These are phyloP conservation scores for Chrysogorgia sp. DNA, from an alignment of 92 coral and sea anemone species.

Conservation along the genomic window DNA sequence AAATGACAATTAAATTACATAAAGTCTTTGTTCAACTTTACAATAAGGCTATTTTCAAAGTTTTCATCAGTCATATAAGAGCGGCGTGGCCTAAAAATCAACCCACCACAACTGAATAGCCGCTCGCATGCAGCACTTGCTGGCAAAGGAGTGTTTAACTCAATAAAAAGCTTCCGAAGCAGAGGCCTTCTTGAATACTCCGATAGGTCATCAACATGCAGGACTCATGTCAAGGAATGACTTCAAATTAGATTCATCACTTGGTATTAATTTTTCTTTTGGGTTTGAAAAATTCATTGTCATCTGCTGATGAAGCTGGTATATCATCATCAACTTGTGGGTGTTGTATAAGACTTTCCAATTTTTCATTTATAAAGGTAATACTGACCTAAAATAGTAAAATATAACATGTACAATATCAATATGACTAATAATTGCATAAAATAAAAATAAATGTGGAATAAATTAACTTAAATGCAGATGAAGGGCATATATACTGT, in stretches of 20 bases:
- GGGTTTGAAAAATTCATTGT: slow-evolving; percentile 5
- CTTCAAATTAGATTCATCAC: slow-evolving; percentile 15
- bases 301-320: slow-evolving; percentile 8
- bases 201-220: neutral
- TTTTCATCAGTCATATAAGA: slow-evolving; percentile 3
- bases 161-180: slow-evolving; percentile 23
- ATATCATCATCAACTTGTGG: neutral
- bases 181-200: slow-evolving; percentile 33
- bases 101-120: slow-evolving; percentile 21
- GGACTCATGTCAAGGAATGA: slow-evolving; percentile 25
- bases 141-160: slow-evolving; percentile 23
- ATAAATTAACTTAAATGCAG: too few relatives aligned
- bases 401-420: too few relatives aligned
- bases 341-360: neutral
- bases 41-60: slow-evolving; percentile 21
- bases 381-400: too few relatives aligned
- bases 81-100: neutral
- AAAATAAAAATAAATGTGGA: too few relatives aligned
- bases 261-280: too few relatives aligned
- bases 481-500: too few relatives aligned
- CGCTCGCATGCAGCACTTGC: slow-evolving; percentile 36
- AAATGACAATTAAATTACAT: too few relatives aligned
- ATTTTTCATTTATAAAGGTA: slow-evolving; percentile 13
- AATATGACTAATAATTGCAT: too few relatives aligned
- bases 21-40: slow-evolving; percentile 17